Evolutionary conservation across 2,797 vertebrate genomes (phyloP).

Genomic region (Phylloscopus collybita): DNA sequence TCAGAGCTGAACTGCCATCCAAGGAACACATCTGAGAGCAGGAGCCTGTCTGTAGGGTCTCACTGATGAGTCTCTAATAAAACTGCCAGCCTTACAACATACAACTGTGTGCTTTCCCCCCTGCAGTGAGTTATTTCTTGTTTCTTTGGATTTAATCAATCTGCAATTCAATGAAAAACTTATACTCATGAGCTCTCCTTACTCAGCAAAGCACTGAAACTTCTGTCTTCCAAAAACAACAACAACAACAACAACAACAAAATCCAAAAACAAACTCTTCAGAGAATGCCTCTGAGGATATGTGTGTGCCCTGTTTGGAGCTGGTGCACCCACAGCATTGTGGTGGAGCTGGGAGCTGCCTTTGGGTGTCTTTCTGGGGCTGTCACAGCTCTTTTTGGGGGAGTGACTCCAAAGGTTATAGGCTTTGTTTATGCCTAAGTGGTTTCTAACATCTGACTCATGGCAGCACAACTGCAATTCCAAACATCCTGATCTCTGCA

Average conservation of each 20-base stretch:
- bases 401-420: neutral
- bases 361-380: neutral
- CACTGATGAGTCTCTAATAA: neutral
- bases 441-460: conserved; percentile 33
- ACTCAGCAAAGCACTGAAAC: neutral
- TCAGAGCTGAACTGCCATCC: neutral
- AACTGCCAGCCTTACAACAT: neutral
- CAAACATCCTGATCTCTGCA: conserved; percentile 54
- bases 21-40: neutral
- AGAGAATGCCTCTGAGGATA: neutral
- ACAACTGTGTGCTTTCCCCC: neutral
- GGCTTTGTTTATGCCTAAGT: conserved; percentile 25
- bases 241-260: no score
- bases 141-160: neutral
- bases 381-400: neutral
- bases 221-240: neutral
- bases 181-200: neutral
- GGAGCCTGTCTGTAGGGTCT: neutral
- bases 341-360: neutral
- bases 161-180: neutral
- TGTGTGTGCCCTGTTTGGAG: neutral
- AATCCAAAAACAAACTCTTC: neutral
- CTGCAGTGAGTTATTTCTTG: neutral
- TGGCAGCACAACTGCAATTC: conserved; percentile 47
- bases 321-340: fast-evolving